phyloP scores from a whole-genome alignment of 2,113 vertebrate species.

The Phodopus roborovskii region DNA sequence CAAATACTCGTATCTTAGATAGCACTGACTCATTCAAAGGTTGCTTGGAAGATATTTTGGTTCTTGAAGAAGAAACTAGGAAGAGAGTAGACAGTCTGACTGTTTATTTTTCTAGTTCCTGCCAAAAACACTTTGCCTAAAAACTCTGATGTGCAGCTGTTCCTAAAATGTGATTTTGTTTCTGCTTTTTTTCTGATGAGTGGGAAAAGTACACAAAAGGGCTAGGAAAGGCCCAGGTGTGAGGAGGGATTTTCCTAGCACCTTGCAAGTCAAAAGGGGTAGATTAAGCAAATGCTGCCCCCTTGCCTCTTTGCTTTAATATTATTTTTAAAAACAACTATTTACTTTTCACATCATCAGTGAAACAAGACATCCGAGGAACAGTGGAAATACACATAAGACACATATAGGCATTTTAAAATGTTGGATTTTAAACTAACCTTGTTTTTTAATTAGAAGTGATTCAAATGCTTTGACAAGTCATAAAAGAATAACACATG shows the following conservation, averaged over 20 bases:
- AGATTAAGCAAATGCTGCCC: conserved; percentile 40
- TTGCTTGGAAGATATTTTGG: background rate
- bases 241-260: conserved; percentile 38
- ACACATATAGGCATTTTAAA: conserved; percentile 71
- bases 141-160: conserved; percentile 64
- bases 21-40: background rate
- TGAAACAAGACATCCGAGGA: conserved; percentile 67
- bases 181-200: conserved; percentile 47
- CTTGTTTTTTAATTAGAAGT: conserved; percentile 77
- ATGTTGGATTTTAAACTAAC: conserved; percentile 70
- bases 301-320: conserved; percentile 5
- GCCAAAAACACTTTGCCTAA: conserved; percentile 68
- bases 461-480: conserved; percentile 80
- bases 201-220: conserved; percentile 12
- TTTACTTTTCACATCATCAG: conserved; percentile 65
- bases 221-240: background rate
- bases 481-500: conserved; percentile 81
- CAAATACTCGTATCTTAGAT: background rate
- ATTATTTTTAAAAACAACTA: conserved; percentile 62
- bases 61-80: conserved; percentile 59
- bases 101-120: conserved; percentile 67
- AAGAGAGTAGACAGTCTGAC: conserved; percentile 42
- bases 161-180: conserved; percentile 43
- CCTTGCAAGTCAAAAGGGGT: conserved; percentile 61
- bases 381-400: conserved; percentile 71